Evolutionary conservation across 2,113 vertebrate species (phyloP).

Genomic region (Alaudala cheleensis): DNA sequence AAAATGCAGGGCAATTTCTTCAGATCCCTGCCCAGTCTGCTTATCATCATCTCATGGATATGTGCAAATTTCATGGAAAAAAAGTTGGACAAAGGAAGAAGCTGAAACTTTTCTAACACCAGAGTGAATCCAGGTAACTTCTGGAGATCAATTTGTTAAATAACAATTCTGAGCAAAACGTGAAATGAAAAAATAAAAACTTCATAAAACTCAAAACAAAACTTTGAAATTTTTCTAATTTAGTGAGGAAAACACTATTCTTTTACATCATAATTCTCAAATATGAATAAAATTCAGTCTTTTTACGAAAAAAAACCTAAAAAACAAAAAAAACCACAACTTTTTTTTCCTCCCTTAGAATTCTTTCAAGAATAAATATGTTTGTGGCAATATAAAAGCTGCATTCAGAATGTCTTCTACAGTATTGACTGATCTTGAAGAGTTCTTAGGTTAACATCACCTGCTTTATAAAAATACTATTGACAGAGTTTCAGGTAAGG

Average conservation of each 20-base stretch:
- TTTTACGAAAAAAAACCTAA: too few species aligned
- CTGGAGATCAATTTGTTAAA: not conserved
- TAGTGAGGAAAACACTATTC: not conserved
- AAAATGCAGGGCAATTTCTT: slow-evolving; percentile 60
- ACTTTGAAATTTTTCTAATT: not conserved
- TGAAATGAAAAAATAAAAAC: not conserved
- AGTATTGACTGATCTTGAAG: not conserved
- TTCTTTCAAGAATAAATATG: not conserved
- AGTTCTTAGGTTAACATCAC: not conserved
- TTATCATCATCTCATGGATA: slow-evolving; percentile 41
- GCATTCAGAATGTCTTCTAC: not conserved
- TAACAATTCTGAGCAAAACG: not conserved
- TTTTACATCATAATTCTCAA: not conserved
- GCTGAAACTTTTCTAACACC: not conserved
- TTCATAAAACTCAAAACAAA: not conserved
- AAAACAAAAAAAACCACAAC: not conserved
- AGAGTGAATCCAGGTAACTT: not conserved
- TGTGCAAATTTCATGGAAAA: not conserved
- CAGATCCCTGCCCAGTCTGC: slow-evolving; percentile 44
- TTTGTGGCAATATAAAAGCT: not conserved
- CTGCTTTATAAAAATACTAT: not conserved
- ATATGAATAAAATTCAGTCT: not conserved
- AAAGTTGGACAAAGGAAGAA: not conserved
- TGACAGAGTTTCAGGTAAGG: not conserved
- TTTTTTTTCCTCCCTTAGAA: not conserved